Percentiles rank a stretch among this genome's conserved stretches.
Conservation (phyloP, 2,113 vertebrate species). For the Paralichthys olivaceus region DNA sequence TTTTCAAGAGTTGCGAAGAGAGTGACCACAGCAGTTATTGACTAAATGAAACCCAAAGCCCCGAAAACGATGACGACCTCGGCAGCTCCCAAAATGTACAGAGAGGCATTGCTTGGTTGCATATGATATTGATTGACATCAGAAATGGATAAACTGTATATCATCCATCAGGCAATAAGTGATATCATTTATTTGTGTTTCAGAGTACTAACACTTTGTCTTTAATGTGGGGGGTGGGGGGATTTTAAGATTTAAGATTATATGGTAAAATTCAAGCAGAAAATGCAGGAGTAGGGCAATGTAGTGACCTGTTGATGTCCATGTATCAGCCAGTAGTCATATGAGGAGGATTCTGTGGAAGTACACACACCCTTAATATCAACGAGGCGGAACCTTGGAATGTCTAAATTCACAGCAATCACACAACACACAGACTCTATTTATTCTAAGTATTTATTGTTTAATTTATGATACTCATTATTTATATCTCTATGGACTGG, state of each 20-base stretch:
- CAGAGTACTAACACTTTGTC: slow-evolving; percentile 72
- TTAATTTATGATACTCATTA: slow-evolving; percentile 77
- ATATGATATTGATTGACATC: slow-evolving; percentile 42
- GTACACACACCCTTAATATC: slow-evolving; percentile 45
- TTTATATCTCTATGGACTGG: slow-evolving; percentile 82
- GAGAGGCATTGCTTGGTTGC: slow-evolving; percentile 49
- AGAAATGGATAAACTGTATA: slow-evolving; percentile 63
- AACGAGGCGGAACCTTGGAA: slow-evolving; percentile 44
- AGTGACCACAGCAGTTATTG: slow-evolving; percentile 17
- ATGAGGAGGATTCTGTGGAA: slow-evolving; percentile 22
- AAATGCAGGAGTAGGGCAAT: slow-evolving; percentile 36
- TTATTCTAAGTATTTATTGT: slow-evolving; percentile 82
- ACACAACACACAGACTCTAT: slow-evolving; percentile 76
- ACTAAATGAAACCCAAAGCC: slow-evolving; percentile 38
- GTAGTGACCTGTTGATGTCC: slow-evolving; percentile 43
- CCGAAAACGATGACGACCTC: neutral
- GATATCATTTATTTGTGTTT: slow-evolving; percentile 76
- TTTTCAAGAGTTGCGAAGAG: slow-evolving; percentile 39
- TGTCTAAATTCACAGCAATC: slow-evolving; percentile 73
- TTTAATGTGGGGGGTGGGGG: slow-evolving; percentile 30
- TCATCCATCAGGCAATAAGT: slow-evolving; percentile 83
- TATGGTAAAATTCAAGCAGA: slow-evolving; percentile 45
- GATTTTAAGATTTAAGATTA: slow-evolving; percentile 19
- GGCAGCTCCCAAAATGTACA: slow-evolving; percentile 59
- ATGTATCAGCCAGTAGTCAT: slow-evolving; percentile 41